Evolutionary conservation across 2,113 vertebrate species (phyloP).

Genomic region (Laterallus jamaicensis): DNA sequence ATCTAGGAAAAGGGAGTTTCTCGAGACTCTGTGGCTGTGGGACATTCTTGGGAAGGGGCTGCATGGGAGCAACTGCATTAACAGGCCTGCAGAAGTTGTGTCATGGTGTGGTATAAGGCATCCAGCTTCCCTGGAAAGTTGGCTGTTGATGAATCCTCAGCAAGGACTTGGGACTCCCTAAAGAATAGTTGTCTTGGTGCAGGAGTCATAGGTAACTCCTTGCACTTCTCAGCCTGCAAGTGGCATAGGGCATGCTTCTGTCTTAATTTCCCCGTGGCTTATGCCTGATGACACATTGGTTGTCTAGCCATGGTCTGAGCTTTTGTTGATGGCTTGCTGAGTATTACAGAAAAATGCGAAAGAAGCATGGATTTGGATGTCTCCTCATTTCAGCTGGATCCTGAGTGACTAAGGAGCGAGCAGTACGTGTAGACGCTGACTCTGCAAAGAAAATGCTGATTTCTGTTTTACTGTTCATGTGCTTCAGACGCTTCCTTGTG

Average conservation of each 20-base stretch:
- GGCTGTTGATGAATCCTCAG: not conserved
- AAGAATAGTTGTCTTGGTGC: not conserved
- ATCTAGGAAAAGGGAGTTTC: not conserved
- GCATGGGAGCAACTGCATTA: not conserved
- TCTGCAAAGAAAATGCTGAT: constrained; percentile 8
- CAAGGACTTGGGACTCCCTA: not conserved
- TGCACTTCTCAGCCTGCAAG: not conserved
- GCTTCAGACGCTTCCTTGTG: constrained; percentile 31
- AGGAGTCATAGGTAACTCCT: not conserved
- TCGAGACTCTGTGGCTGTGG: not conserved
- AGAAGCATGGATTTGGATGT: not conserved
- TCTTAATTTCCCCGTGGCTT: not conserved
- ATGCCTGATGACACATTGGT: not conserved
- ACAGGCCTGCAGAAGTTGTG: not conserved
- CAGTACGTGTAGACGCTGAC: not conserved
- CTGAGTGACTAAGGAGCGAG: not conserved
- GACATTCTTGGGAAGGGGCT: not conserved
- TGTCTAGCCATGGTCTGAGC: not conserved
- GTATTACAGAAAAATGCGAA: not conserved
- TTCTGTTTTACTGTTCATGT: not conserved
- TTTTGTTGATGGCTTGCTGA: not conserved
- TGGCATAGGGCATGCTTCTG: rapidly evolving
- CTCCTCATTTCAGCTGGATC: not conserved
- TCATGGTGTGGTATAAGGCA: not conserved
- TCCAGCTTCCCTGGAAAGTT: not conserved